Conservation (phyloP, 2,888 invertebrate genomes). For the Mechanitis mazaeus region DNA sequence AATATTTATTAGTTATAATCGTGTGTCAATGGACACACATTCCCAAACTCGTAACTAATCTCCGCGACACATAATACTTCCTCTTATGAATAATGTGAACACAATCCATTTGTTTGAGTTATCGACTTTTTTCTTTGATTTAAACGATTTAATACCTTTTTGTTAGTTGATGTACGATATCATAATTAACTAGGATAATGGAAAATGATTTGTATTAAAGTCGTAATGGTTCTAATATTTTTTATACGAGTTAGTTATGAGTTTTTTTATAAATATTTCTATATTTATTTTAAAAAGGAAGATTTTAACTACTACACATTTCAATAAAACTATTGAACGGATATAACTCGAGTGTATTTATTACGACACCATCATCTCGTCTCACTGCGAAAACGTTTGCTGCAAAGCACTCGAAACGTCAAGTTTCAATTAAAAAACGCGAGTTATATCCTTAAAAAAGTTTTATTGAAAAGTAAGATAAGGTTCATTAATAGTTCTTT, state of each 20-base stretch:
- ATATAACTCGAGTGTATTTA: too few relatives aligned
- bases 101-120: conserved; percentile 52
- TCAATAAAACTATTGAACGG: too few relatives aligned
- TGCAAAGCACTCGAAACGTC: too few relatives aligned
- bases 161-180: conserved; percentile 60
- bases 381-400: too few relatives aligned
- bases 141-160: conserved; percentile 5
- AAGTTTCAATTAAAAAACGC: too few relatives aligned
- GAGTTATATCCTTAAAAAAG: too few relatives aligned
- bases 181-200: conserved; percentile 64
- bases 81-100: conserved; percentile 59
- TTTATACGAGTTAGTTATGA: conserved; percentile 6
- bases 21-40: conserved; percentile 37
- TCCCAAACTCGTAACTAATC: conserved; percentile 56
- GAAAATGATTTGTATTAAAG: conserved; percentile 25
- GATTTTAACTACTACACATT: too few relatives aligned
- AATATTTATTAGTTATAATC: not conserved
- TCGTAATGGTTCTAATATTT: conserved; percentile 12
- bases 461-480: too few relatives aligned
- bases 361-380: too few relatives aligned
- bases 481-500: too few relatives aligned
- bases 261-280: not conserved
- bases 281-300: conserved; percentile 5
- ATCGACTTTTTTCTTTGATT: conserved; percentile 39
- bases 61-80: conserved; percentile 71